Base-by-base conservation (phyloP, 2,888 invertebrate genomes). In the Nemoura dubitans region DNA sequence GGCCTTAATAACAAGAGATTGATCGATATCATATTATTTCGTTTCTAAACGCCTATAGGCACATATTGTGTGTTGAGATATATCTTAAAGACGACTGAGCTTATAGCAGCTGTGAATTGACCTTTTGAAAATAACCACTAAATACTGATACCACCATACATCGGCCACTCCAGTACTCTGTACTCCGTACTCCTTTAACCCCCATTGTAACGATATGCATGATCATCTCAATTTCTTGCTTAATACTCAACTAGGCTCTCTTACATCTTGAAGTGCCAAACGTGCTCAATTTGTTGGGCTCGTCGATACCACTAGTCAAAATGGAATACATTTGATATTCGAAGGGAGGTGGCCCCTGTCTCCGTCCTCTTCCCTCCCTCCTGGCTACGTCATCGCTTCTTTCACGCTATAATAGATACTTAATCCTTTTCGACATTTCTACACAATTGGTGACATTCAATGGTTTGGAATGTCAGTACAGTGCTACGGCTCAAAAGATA, bases 41-140 rank as follows among this genome's bases (percentile, higher is more conserved):
- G 10, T 36, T 36, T 10, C 59, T 59, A 59, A 59, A 59, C 59
- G 59, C 59, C 59, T 59, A 59, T 59, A 59, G 59, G 59, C 59
- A 59, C 59, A 21, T 59, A 59, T 59, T 59, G 59, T 59, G 59
- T 59, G 59, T 59, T 59, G 59, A 59, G 59, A 59, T 59, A 59
- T 36, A 36, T 59, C 21, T 59, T 59, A 21, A 59, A 59, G 59
- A 59, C 59, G 59, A 59, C 59, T 21, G 59, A 59, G 59, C 16
- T 21, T 21, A n/a, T n/a, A 59, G 59, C 59, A 59, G 59, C 21
- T 59, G 59, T 59, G 59, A 59, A 59, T 59, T 59, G 59, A 59
- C 59, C 59, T 59, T 59, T 59, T 59, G 59, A 59, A 59, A 59
- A 59, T 59, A 59, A 2, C 59, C 59, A 16, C 59, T 59, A 59